Evolutionary conservation across 2,888 invertebrate species (phyloP).

Genomic region (Campoplex nolae): DNA sequence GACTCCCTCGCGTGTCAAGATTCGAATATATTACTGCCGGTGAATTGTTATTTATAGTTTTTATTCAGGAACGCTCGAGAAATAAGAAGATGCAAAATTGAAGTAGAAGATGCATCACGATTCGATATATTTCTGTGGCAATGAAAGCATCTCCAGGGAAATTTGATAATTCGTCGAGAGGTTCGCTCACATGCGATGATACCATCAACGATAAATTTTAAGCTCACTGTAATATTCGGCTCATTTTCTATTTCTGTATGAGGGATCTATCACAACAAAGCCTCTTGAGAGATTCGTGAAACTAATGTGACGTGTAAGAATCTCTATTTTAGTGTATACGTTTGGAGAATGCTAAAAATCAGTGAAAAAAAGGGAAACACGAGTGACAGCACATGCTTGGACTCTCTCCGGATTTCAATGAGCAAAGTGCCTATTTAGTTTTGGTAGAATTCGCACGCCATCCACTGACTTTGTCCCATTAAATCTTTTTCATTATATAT

Average conservation of each 20-base stretch:
- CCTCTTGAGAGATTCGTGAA: neutral
- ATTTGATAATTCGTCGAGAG: constrained; percentile 21
- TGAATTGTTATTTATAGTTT: constrained; percentile 70
- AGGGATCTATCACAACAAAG: neutral
- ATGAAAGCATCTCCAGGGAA: constrained; percentile 43
- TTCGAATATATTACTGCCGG: constrained; percentile 71
- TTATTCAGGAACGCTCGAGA: constrained; percentile 28
- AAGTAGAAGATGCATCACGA: constrained; percentile 28
- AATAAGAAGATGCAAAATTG: constrained; percentile 24
- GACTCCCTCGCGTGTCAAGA: constrained; percentile 70
- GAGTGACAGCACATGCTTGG: too few species aligned
- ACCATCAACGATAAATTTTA: constrained; percentile 44
- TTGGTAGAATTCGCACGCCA: too few species aligned
- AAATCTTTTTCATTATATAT: too few species aligned
- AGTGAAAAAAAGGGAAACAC: too few species aligned
- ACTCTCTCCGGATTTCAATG: too few species aligned
- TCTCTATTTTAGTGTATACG: too few species aligned
- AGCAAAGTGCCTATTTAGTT: too few species aligned
- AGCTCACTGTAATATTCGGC: neutral
- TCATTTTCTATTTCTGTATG: neutral
- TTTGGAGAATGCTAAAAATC: too few species aligned
- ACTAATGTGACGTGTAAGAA: too few species aligned
- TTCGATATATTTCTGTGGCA: constrained; percentile 25
- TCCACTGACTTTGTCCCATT: too few species aligned
- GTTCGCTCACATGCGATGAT: constrained; percentile 23